Evolutionary conservation across 1,140 invertebrate species (phyloP).

Genomic region (Bombyx mandarina): DNA sequence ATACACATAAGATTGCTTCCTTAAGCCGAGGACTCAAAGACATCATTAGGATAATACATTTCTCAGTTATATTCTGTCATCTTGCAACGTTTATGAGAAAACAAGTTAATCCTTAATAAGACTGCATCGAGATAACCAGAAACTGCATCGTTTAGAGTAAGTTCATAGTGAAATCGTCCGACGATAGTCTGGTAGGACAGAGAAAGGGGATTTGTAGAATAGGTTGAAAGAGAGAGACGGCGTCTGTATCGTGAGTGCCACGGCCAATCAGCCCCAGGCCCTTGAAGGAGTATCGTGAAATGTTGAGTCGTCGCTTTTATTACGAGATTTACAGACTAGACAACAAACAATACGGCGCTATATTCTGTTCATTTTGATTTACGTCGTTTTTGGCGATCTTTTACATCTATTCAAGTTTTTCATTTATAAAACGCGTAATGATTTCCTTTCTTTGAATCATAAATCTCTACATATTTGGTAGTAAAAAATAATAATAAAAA

Average conservation of each 20-base stretch:
- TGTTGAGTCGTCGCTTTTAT: constrained; percentile 24
- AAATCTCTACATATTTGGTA: too few species aligned
- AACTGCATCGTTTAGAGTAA: constrained; percentile 25
- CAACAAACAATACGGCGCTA: constrained; percentile 3
- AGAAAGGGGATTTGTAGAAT: constrained; percentile 11
- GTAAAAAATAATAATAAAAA: too few species aligned
- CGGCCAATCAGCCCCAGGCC: constrained; percentile 4
- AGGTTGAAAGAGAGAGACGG: constrained; percentile 14
- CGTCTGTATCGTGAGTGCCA: constrained; percentile 10
- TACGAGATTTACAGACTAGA: constrained; percentile 21
- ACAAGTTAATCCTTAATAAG: constrained; percentile 17
- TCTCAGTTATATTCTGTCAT: neutral
- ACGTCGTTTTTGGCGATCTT: neutral
- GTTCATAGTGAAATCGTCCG: constrained; percentile 14
- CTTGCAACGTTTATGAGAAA: constrained; percentile 2
- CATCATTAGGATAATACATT: too few species aligned
- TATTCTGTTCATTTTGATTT: neutral
- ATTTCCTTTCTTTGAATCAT: too few species aligned
- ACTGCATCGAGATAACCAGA: constrained; percentile 20
- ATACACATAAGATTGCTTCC: too few species aligned
- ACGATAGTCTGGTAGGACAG: constrained; percentile 11
- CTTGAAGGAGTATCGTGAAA: constrained; percentile 21
- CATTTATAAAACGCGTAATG: too few species aligned
- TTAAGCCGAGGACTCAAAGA: too few species aligned
- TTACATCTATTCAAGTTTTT: too few species aligned